Evolutionary conservation across 2,113 vertebrate species (phyloP).

Genomic region (Chaetodon trifascialis): DNA sequence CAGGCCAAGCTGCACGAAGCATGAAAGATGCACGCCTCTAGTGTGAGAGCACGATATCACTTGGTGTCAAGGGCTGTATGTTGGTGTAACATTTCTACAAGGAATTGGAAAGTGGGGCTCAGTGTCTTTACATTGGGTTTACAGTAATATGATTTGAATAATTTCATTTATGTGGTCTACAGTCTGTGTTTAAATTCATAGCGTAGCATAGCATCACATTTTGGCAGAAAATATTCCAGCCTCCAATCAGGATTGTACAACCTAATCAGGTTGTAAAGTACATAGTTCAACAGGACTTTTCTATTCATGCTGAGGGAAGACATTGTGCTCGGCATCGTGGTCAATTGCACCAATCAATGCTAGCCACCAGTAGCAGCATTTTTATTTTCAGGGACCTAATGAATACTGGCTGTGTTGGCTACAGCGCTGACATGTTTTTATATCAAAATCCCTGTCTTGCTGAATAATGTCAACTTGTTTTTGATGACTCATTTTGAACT

Average conservation of each 20-base stretch:
- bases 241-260: background rate
- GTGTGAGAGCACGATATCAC: background rate
- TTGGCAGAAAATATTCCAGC: background rate
- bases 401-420: too few species aligned
- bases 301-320: background rate
- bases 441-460: too few species aligned
- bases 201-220: too few species aligned
- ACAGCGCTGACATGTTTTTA: too few species aligned
- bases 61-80: background rate
- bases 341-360: too few species aligned
- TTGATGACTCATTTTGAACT: too few species aligned
- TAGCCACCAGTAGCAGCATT: too few species aligned
- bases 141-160: background rate
- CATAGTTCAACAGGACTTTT: background rate
- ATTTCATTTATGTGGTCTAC: background rate
- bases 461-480: too few species aligned
- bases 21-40: background rate
- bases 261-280: background rate
- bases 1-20: background rate
- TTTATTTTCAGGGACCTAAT: too few species aligned
- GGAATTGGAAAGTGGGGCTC: background rate
- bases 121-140: background rate
- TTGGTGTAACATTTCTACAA: background rate
- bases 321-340: background rate
- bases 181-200: background rate